Evolutionary conservation across 2,888 invertebrate species (phyloP), one percentile per base, ranked within the genome.

Genomic region (Clanis bilineata): DNA sequence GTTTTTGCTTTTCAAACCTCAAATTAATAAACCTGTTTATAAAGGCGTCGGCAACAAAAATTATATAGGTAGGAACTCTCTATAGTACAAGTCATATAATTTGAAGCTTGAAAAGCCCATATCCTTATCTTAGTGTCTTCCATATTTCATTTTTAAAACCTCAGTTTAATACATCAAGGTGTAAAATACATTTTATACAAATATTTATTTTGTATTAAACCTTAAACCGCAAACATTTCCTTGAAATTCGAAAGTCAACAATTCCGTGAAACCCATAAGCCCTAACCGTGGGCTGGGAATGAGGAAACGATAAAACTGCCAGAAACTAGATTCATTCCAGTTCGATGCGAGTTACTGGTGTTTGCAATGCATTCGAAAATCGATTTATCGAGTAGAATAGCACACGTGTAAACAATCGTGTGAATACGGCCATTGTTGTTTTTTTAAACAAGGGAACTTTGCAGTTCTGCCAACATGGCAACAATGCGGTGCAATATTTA

Each of bases 371-470:
- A 51, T 23, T 60, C 32, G 36, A 57, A 21, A 51, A 7, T n/a
- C 57, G 32, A 57, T 47, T 47, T 21, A 47, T 0, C 23, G 28
- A 25, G 12, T 54, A 56, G 32, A 41, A 28, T 54, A 41, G 32
- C 43, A 54, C 22, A 10, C 18, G 58, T 56, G 59, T 41, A 55
- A 25, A 59, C 55, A 41, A 43, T 59, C 38, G 55, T 58, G 58
- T 45, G 57, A 62, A 47, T 47, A 45, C 38, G 22, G 39, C 38
- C 51, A 56, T 62, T 61, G 58, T 54, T 47, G 32, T 43, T 32
- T 45, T 58, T 51, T 58, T 58, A 12, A 38, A 32, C 32, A 57
- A 57, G 56, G 18, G 56, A 56, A 56, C 32, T 28, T 18, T 15
- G 18, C 51, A 18, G 10, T 28, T 15, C 32, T 32, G 51, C 28